Evolutionary conservation across 2,888 invertebrate genomes (phyloP), one percentile per base, ranked within the genome.

Genomic region (Drosophila subquinaria): DNA sequence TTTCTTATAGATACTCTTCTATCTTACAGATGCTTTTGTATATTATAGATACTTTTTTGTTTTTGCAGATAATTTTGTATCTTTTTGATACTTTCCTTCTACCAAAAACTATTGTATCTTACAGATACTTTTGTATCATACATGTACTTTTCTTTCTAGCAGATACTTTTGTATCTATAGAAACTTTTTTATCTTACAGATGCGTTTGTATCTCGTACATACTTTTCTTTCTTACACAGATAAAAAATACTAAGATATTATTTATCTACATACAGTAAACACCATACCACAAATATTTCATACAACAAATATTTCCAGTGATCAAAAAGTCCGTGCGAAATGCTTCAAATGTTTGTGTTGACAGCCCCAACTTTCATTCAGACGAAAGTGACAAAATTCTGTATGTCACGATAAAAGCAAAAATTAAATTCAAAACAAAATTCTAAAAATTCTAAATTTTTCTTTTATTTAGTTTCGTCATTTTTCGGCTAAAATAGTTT

Each of bases 361-460:
- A 27, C 23, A 40, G 11, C 5, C 27, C 1, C 36, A 27, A 50
- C 23, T 35, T 40, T 55, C 45, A 61, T 52, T 65, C 15, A 13
- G 43, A 20, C 30, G 38, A 42, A 53, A 4, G 23, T 43, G 36
- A 47, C 15, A 8, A 11, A 40, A 33, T 10, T 23, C 13, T 15
- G 20, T 8, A 15, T 52, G 57, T 56, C 62, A 50, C 9, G 2
- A 4, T n/a, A 23, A 0, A 60, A 56, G 48, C 3, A 20, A 0
- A 61, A 55, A 17, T 23, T 20, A 33, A 43, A 27, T 27, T 43
- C 10, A 11, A 61, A 43, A 52, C 4, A 27, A 27, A 27, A 27
- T 27, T 27, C n/a, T 38, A 17, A 0, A 63, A 80, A 82, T 63
- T 67, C 48, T 11, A 71, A 82, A 63, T 20, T 53, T 72, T 48